Conservation (phyloP, 2,113 vertebrate genomes). For the Orycteropus afer region DNA sequence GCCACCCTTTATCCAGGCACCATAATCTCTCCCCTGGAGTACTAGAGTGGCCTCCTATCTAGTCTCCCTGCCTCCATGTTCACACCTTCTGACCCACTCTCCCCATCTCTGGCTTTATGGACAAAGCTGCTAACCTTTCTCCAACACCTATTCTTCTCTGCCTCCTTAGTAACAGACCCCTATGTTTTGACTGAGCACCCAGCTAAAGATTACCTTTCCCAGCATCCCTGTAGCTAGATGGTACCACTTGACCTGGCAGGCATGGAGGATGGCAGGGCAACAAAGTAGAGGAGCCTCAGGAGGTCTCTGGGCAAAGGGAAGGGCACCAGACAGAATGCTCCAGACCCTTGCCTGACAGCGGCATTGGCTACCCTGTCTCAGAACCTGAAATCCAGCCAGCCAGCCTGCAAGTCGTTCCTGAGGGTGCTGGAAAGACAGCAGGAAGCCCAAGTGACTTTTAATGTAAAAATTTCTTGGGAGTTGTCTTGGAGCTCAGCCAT, state of each 20-base stretch:
- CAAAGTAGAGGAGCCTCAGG: neutral
- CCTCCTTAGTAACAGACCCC: neutral
- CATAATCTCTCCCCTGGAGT: neutral
- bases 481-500: neutral
- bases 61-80: neutral
- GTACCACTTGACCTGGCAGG: neutral
- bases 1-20: neutral
- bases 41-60: neutral
- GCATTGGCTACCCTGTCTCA: neutral
- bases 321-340: neutral
- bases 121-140: neutral
- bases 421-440: neutral
- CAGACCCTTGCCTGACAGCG: neutral
- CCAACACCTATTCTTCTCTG: neutral
- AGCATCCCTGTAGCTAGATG: neutral
- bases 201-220: neutral
- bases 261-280: neutral
- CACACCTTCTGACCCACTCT: neutral
- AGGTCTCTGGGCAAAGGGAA: neutral
- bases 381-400: neutral
- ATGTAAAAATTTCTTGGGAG: conserved; percentile 6
- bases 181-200: neutral
- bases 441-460: neutral
- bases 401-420: neutral
- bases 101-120: neutral